Conservation (phyloP, 2,113 vertebrate species). For the Neotragus moschatus region DNA sequence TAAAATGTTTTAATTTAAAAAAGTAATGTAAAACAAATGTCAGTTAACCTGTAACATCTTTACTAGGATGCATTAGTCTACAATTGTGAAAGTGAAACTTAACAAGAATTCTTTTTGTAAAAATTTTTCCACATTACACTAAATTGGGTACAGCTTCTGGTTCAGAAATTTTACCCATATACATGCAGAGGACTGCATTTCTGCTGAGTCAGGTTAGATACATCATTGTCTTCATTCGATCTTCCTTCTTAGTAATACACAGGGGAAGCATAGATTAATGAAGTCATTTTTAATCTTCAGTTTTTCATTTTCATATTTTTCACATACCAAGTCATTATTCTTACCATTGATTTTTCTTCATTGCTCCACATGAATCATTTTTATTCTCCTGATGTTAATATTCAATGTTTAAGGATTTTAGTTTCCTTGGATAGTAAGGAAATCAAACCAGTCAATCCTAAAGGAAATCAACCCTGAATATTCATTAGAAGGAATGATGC, state of each 20-base stretch:
- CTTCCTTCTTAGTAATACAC: background rate
- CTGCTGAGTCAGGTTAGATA: background rate
- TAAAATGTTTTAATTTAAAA: constrained; percentile 16
- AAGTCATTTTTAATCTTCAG: background rate
- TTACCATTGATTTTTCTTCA: background rate
- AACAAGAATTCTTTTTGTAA: background rate
- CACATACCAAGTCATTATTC: background rate
- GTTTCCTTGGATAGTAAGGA: background rate
- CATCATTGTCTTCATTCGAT: background rate
- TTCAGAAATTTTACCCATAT: background rate
- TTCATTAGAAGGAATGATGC: background rate
- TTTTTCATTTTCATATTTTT: constrained; percentile 7
- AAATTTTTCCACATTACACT: background rate
- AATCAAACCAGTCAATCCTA: background rate
- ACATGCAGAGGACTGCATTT: background rate
- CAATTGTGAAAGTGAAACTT: background rate
- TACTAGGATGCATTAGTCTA: background rate
- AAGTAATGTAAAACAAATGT: background rate
- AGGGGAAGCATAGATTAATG: background rate
- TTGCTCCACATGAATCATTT: background rate
- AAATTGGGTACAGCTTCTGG: background rate
- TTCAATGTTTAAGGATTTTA: background rate
- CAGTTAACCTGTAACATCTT: background rate
- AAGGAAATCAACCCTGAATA: background rate
- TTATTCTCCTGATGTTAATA: background rate